Conservation (phyloP, 2,888 invertebrate genomes). For the Spilarctia lutea region DNA sequence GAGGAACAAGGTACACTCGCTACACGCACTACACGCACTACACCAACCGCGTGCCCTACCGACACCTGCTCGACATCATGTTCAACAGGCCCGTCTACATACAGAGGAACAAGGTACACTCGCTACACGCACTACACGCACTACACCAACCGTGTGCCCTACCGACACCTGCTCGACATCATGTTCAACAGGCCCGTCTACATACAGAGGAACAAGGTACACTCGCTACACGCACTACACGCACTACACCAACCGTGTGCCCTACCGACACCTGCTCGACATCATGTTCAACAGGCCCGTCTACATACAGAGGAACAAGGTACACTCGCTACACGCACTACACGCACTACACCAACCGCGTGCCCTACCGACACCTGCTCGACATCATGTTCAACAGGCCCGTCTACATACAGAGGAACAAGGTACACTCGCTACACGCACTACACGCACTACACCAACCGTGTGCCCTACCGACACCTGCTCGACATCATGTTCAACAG, state of each 20-base stretch:
- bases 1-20: conserved; percentile 87
- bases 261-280: conserved; percentile 91
- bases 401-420: conserved; percentile 91
- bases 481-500: too few relatives aligned
- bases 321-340: conserved; percentile 89
- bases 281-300: conserved; percentile 91
- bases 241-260: conserved; percentile 60
- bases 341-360: conserved; percentile 92
- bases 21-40: conserved; percentile 92
- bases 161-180: conserved; percentile 91
- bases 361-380: conserved; percentile 90
- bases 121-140: conserved; percentile 94
- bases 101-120: conserved; percentile 88
- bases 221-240: too few relatives aligned
- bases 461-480: too few relatives aligned
- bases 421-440: conserved; percentile 89
- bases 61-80: conserved; percentile 91
- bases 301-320: conserved; percentile 91
- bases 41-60: conserved; percentile 90
- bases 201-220: too few relatives aligned
- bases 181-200: conserved; percentile 84
- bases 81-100: conserved; percentile 94
- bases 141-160: conserved; percentile 92
- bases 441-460: too few relatives aligned
- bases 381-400: conserved; percentile 94